Evolutionary conservation across 2,888 invertebrate genomes (phyloP), one percentile per base, ranked within the genome.

Genomic region (Caradrina clavipalpis): DNA sequence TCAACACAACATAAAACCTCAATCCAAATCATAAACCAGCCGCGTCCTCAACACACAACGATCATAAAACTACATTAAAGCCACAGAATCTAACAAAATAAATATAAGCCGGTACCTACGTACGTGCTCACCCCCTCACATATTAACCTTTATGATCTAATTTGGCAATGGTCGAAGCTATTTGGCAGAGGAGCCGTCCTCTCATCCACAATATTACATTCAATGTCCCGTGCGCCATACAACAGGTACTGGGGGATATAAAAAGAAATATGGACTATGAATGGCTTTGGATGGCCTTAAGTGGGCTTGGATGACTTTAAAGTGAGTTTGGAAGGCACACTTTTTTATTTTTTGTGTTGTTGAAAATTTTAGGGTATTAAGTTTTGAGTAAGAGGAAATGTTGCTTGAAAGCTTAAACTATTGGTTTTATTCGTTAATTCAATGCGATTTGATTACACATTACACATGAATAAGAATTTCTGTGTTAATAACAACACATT

Each of bases 131-230:
- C 66, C 71, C 80, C 83, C 88, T 85, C 86, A 85, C 90, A 89
- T 90, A 89, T 94, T 93, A 93, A 94, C 94, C 94, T 94, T 93
- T 92, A 94, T 88, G 92, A 91, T 89, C 87, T 91, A 91, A 93
- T 94, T 94, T 94, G 94, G 94, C 94, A 92, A 79, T 79, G 87
- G 76, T 51, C 61, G 73, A 76, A 83, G 87, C 88, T 89, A 90
- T 94, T 94, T 94, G 94, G 94, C 94, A 93, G 85, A 76, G 84
- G 64, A 75, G 68, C 69, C 50, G 62, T 31, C 66, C 75, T 69
- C 81, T 80, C 81, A 73, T 83, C 84, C 84, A 81, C 86, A 82
- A 81, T 86, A 86, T 87, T 85, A 85, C 87, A 88, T 89, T 88
- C 88, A 87, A 88, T 88, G 87, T 84, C 78, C 82, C 83, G 80